These are phyloP conservation scores for Drosophila parabipectinata DNA, from an alignment of 1,140 invertebrate genomes.

Conservation along the genomic window DNA sequence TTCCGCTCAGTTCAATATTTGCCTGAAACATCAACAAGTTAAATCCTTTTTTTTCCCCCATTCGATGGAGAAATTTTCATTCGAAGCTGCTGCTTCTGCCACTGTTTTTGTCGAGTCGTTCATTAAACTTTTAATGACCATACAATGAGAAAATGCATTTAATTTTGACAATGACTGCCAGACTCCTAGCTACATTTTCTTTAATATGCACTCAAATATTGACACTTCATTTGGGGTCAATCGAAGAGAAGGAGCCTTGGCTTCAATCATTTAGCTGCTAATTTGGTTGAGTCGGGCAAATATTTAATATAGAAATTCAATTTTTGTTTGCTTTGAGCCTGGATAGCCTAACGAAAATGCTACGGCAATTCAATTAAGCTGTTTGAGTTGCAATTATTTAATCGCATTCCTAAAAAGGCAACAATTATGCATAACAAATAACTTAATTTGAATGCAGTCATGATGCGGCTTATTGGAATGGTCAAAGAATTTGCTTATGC, in stretches of 20 bases:
- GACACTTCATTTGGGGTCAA: constrained; percentile 13
- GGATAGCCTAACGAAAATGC: constrained; percentile 44
- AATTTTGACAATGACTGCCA: constrained; percentile 29
- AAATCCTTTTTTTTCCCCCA: constrained; percentile 35
- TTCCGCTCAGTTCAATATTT: constrained; percentile 35
- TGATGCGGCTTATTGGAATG: constrained; percentile 9
- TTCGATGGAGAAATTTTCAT: constrained; percentile 15
- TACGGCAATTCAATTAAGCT: constrained; percentile 59
- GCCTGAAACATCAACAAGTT: constrained; percentile 68
- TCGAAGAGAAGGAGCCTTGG: constrained; percentile 11
- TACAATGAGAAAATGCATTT: constrained; percentile 44
- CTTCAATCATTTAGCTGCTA: constrained; percentile 42
- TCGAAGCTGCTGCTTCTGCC: neutral
- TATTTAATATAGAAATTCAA: constrained; percentile 49
- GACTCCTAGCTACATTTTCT: constrained; percentile 27
- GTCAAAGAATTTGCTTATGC: constrained; percentile 6
- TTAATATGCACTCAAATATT: constrained; percentile 39
- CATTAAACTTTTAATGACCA: constrained; percentile 66
- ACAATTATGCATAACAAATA: constrained; percentile 45
- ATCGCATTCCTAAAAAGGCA: constrained; percentile 40
- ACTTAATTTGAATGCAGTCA: constrained; percentile 20
- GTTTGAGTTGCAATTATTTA: constrained; percentile 52
- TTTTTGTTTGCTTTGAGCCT: constrained; percentile 46
- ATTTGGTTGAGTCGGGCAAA: constrained; percentile 46
- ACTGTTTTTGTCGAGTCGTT: constrained; percentile 8